phyloP scores from a whole-genome alignment of 2,888 invertebrate genomes.

The Oscheius onirici region DNA sequence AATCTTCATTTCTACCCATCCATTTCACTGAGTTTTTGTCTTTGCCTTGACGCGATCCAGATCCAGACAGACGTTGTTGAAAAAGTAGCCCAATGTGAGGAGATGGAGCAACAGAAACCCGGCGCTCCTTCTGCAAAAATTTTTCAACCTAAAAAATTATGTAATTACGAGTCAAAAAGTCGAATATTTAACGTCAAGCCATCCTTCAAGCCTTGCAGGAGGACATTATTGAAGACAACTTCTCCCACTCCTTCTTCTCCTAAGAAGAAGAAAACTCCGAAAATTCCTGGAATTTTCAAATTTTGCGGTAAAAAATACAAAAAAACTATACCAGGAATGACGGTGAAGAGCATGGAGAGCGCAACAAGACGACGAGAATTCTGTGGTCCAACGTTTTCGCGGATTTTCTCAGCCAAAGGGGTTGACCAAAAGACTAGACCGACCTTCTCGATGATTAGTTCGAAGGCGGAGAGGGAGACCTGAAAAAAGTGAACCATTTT shows the following conservation, averaged over 20 bases:
- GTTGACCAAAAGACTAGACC: slow-evolving; percentile 50
- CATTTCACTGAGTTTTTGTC: background rate
- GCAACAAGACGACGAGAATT: slow-evolving; percentile 49
- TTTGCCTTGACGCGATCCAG: slow-evolving; percentile 34
- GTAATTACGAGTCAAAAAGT: slow-evolving; percentile 35
- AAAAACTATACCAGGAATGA: slow-evolving; percentile 48
- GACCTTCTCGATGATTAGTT: slow-evolving; percentile 61
- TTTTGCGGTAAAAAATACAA: background rate
- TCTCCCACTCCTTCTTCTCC: slow-evolving; percentile 61
- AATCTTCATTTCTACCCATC: no score
- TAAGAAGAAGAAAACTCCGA: slow-evolving; percentile 67
- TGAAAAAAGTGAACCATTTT: background rate
- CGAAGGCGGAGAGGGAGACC: slow-evolving; percentile 61
- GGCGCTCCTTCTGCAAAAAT: slow-evolving; percentile 36
- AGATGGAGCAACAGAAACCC: slow-evolving; percentile 66
- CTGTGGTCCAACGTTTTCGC: slow-evolving; percentile 46
- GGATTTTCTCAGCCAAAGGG: slow-evolving; percentile 24
- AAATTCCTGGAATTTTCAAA: slow-evolving; percentile 45
- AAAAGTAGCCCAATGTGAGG: slow-evolving; percentile 66
- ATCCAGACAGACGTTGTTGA: slow-evolving; percentile 65
- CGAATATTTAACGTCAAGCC: slow-evolving; percentile 38
- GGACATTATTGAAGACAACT: slow-evolving; percentile 59
- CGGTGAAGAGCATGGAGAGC: slow-evolving; percentile 54
- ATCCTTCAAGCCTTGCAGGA: slow-evolving; percentile 55
- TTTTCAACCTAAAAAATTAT: background rate